Percentiles rank a stretch among this genome's conserved stretches.
Conservation (phyloP, 2,113 vertebrate genomes). For the Oostethus manadensis region DNA sequence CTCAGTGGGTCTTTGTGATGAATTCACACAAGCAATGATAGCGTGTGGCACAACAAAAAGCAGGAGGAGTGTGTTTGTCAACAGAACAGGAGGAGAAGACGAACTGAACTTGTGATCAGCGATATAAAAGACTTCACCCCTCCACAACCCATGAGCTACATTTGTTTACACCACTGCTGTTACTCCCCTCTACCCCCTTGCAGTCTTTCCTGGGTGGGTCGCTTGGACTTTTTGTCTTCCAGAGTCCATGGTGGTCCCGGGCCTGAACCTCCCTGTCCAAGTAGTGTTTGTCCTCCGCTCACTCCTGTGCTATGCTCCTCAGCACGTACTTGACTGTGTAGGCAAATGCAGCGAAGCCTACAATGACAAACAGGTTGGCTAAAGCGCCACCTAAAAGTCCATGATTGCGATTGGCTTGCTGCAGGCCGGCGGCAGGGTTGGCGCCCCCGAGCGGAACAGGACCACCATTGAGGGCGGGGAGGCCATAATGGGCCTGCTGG, state of each 20-base stretch:
- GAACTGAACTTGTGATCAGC: background rate
- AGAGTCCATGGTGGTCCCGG: conserved; percentile 48
- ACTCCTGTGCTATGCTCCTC: conserved; percentile 98
- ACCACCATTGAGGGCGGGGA: conserved; percentile 79
- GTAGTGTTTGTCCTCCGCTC: conserved; percentile 56
- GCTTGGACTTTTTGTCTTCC: conserved; percentile 39
- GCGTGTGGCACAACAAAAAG: background rate
- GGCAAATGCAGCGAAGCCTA: conserved; percentile 95
- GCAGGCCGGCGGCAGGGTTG: conserved; percentile 75
- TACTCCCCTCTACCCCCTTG: conserved; percentile 15
- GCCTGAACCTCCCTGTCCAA: conserved; percentile 40
- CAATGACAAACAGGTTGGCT: conserved; percentile 96
- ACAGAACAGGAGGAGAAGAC: background rate
- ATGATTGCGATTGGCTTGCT: conserved; percentile 92
- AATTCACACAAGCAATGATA: too few species aligned
- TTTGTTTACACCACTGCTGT: conserved; percentile 19
- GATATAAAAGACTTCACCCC: background rate
- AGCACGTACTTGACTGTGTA: conserved; percentile 98
- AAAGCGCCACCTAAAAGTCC: conserved; percentile 94
- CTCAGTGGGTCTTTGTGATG: background rate
- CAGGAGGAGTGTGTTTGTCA: background rate
- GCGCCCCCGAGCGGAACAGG: conserved; percentile 58
- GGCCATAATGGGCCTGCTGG: conserved; percentile 81
- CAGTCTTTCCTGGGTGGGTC: conserved; percentile 20
- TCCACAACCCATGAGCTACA: conserved; percentile 62